phyloP scores from a whole-genome alignment of 2,888 invertebrate species.

The Thysanoteuthis rhombus region DNA sequence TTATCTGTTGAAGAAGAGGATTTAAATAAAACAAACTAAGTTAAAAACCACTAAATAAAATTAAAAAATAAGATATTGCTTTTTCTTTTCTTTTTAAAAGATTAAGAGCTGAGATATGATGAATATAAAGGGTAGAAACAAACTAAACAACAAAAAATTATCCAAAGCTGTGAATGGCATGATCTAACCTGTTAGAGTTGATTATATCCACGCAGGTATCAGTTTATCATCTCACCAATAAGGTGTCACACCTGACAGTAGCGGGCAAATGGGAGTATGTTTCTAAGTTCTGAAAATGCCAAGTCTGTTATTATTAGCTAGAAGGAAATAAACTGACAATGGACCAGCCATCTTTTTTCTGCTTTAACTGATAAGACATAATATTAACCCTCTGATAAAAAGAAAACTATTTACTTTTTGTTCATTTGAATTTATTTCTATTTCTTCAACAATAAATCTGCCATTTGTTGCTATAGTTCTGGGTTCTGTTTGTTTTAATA shows the following conservation, averaged over 20 bases:
- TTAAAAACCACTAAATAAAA: neutral
- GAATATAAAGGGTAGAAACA: neutral
- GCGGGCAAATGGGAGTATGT: neutral
- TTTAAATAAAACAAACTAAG: neutral
- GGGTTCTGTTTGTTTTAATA: too few species aligned
- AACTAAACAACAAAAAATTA: neutral
- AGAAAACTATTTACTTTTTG: too few species aligned
- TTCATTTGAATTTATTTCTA: too few species aligned
- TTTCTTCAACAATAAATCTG: too few species aligned
- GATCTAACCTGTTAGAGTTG: neutral
- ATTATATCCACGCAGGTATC: neutral
- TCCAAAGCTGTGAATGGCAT: neutral
- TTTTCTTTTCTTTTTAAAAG: neutral
- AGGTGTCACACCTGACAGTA: neutral
- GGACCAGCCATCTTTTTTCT: too few species aligned
- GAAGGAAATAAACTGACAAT: too few species aligned
- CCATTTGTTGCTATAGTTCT: too few species aligned
- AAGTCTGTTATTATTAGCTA: too few species aligned
- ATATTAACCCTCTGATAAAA: too few species aligned
- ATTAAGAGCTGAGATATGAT: neutral
- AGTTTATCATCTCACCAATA: slow-evolving; percentile 12
- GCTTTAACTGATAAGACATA: too few species aligned
- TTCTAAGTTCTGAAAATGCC: neutral
- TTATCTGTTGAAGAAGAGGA: neutral
- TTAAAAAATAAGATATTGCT: neutral